A percentile compares a stretch with the other conserved stretches of the same genome.
These are phyloP conservation scores for Monarcha castaneiventris DNA, from an alignment of 2,113 vertebrate species.

Conservation along the genomic window DNA sequence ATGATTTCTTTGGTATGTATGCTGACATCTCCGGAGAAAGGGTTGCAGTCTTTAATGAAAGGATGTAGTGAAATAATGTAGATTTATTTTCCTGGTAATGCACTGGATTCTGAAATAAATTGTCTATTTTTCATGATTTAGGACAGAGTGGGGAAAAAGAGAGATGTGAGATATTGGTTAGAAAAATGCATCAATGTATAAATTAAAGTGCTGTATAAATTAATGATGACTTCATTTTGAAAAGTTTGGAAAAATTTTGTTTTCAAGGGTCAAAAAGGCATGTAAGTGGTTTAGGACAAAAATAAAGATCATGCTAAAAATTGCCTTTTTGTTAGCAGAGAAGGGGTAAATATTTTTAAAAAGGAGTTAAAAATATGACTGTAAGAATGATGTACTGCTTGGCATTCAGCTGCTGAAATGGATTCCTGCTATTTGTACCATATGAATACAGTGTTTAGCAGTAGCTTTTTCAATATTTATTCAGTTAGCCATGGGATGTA, in stretches of 20 bases:
- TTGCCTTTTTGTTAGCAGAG: not conserved
- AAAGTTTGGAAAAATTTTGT: not conserved
- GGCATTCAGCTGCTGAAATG: not conserved
- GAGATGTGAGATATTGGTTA: not conserved
- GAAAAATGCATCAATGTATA: not conserved
- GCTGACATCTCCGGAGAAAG: not conserved
- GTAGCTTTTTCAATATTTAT: not conserved
- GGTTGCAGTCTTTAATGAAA: not conserved
- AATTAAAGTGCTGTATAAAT: not conserved
- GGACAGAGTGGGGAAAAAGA: not conserved
- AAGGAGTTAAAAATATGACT: not conserved
- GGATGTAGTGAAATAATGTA: not conserved
- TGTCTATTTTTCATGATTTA: slow-evolving; percentile 10
- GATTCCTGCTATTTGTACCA: not conserved
- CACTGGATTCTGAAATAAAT: not conserved
- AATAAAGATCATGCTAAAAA: not conserved
- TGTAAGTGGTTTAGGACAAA: not conserved
- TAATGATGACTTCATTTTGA: not conserved
- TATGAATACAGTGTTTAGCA: not conserved
- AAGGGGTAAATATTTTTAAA: not conserved
- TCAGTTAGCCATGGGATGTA: not conserved
- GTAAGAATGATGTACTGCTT: not conserved
- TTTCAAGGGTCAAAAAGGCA: not conserved
- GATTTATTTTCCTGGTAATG: not conserved
- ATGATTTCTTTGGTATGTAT: not conserved